Conservation (phyloP, 2,888 invertebrate species). For the Galerucella calmariensis region DNA sequence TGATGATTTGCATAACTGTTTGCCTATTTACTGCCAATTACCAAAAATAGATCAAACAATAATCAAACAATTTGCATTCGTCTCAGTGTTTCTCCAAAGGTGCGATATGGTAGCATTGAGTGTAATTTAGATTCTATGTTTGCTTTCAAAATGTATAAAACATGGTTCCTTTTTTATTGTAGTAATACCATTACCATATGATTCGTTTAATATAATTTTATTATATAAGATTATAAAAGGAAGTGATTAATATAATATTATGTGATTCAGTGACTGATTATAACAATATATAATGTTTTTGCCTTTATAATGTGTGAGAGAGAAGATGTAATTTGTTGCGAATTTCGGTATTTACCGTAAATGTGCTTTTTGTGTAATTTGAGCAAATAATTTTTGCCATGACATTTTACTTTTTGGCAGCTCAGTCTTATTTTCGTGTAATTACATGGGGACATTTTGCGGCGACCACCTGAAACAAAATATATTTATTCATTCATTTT, state of each 20-base stretch:
- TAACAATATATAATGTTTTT: neutral
- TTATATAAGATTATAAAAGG: conserved; percentile 24
- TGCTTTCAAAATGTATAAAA: conserved; percentile 7
- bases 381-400: conserved; percentile 57
- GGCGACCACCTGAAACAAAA: conserved; percentile 49
- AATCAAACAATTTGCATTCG: no score
- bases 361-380: conserved; percentile 51
- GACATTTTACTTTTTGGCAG: conserved; percentile 54
- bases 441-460: conserved; percentile 38
- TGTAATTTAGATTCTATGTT: neutral
- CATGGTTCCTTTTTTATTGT: conserved; percentile 17
- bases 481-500: neutral
- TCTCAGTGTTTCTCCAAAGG: no score
- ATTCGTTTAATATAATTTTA: conserved; percentile 2
- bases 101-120: neutral
- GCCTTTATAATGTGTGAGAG: conserved; percentile 19
- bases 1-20: no score
- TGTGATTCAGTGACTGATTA: conserved; percentile 23
- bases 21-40: no score
- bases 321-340: conserved; percentile 24
- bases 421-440: conserved; percentile 55
- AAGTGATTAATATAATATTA: conserved; percentile 16
- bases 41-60: no score
- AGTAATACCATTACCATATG: neutral
- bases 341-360: conserved; percentile 44